phyloP scores from a whole-genome alignment of 2,888 invertebrate genomes.

The Drosophila pseudotalamancana region DNA sequence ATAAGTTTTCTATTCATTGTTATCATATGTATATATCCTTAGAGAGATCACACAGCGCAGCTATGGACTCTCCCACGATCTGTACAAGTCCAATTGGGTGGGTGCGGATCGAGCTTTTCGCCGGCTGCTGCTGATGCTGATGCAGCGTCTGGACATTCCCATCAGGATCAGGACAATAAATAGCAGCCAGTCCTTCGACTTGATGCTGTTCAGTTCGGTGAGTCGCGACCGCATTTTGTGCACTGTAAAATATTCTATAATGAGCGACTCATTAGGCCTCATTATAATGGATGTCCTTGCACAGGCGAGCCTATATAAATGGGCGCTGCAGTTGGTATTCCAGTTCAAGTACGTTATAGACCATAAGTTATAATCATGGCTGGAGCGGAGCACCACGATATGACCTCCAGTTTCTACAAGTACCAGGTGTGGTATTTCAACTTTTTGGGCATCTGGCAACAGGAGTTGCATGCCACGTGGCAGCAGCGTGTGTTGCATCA shows the following conservation, averaged over 20 bases:
- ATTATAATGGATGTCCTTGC: constrained; percentile 33
- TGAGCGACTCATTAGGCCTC: constrained; percentile 45
- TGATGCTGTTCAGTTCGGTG: constrained; percentile 70
- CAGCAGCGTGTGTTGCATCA: constrained; percentile 18
- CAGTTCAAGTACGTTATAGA: too few species aligned
- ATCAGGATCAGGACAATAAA: constrained; percentile 64
- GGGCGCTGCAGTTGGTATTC: not conserved
- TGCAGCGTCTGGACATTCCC: constrained; percentile 53
- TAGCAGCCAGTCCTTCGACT: constrained; percentile 57
- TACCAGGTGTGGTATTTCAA: constrained; percentile 57
- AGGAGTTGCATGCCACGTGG: not conserved
- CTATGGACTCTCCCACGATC: constrained; percentile 46
- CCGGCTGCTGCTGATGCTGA: constrained; percentile 58
- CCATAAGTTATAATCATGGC: too few species aligned
- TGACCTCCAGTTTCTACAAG: constrained; percentile 51
- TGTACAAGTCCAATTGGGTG: constrained; percentile 69
- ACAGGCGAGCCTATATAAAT: constrained; percentile 15
- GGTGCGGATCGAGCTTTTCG: constrained; percentile 52
- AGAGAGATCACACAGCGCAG: constrained; percentile 66
- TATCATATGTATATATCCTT: too few species aligned
- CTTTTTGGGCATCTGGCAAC: constrained; percentile 52
- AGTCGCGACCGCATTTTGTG: constrained; percentile 30
- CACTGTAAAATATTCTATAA: constrained; percentile 42
- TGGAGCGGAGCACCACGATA: constrained; percentile 2
- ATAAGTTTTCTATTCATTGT: not conserved